phyloP scores from a whole-genome alignment of 2,113 vertebrate genomes.

The Centropus unirufus region DNA sequence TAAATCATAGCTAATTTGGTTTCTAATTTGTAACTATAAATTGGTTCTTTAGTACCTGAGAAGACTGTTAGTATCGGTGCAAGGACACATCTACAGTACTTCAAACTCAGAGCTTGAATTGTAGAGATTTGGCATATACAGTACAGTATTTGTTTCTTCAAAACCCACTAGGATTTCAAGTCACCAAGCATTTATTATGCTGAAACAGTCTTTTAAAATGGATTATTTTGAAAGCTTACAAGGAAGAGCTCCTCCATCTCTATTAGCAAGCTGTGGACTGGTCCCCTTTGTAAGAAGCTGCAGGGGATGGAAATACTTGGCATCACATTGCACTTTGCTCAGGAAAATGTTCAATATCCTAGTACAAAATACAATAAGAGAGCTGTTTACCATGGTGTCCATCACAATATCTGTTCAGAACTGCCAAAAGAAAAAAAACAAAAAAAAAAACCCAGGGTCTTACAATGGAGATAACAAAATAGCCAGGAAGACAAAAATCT shows the following conservation, averaged over 20 bases:
- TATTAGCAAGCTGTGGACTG: conserved; percentile 62
- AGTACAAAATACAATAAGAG: conserved; percentile 71
- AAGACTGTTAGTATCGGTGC: conserved; percentile 13
- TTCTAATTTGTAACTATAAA: conserved; percentile 5
- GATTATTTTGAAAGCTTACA: conserved; percentile 60
- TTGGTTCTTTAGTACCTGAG: conserved; percentile 11
- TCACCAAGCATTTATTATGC: conserved; percentile 75
- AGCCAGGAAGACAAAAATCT: conserved; percentile 72
- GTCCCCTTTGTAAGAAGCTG: conserved; percentile 75
- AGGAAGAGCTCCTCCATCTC: conserved; percentile 71
- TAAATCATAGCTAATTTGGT: neutral
- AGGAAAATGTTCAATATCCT: conserved; percentile 75
- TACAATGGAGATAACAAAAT: conserved; percentile 68
- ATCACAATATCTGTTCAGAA: conserved; percentile 72
- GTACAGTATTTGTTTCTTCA: conserved; percentile 55
- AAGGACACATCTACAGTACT: conserved; percentile 41
- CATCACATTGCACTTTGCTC: conserved; percentile 73
- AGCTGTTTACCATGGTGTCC: conserved; percentile 62
- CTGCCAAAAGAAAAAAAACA: conserved; percentile 40
- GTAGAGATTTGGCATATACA: conserved; percentile 46
- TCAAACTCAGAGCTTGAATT: conserved; percentile 23
- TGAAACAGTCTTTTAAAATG: conserved; percentile 67
- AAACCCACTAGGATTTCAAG: conserved; percentile 51
- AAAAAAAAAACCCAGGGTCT: conserved; percentile 51
- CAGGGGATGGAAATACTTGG: conserved; percentile 80